phyloP scores from a whole-genome alignment of 2,888 invertebrate genomes.

The Campopleginae sp. region DNA sequence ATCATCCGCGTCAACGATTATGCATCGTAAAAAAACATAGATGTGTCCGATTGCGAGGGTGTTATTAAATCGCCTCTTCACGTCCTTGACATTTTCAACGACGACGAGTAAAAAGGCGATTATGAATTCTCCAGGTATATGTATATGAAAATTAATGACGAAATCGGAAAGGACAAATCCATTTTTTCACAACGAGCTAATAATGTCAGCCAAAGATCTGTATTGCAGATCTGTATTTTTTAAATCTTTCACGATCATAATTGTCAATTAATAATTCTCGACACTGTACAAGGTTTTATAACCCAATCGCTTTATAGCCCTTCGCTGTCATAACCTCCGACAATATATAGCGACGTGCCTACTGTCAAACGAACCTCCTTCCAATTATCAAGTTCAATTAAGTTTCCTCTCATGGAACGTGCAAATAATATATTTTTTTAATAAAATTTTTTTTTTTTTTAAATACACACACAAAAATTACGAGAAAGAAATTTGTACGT shows the following conservation, averaged over 20 bases:
- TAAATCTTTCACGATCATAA: not conserved
- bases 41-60: conserved; percentile 46
- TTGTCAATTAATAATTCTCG: not conserved
- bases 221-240: not conserved
- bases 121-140: not conserved
- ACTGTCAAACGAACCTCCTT: not conserved
- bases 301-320: no score
- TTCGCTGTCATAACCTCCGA: not conserved
- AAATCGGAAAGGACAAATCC: conserved; percentile 6
- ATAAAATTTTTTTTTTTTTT: not conserved
- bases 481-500: not conserved
- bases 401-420: not conserved
- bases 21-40: conserved; percentile 21
- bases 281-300: not conserved
- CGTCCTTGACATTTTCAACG: conserved; percentile 62
- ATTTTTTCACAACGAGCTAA: not conserved
- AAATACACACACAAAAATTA: not conserved
- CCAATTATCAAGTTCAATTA: not conserved
- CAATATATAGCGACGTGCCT: no score
- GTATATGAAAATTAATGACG: conserved; percentile 7
- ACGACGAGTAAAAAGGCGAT: conserved; percentile 45
- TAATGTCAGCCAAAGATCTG: not conserved
- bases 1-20: conserved; percentile 2
- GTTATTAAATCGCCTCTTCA: conserved; percentile 54
- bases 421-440: not conserved